A percentile compares a stretch with the other conserved stretches of the same genome.
Evolutionary conservation across 2,888 invertebrate genomes (phyloP).

Genomic region (Sepioteuthis lessoniana): DNA sequence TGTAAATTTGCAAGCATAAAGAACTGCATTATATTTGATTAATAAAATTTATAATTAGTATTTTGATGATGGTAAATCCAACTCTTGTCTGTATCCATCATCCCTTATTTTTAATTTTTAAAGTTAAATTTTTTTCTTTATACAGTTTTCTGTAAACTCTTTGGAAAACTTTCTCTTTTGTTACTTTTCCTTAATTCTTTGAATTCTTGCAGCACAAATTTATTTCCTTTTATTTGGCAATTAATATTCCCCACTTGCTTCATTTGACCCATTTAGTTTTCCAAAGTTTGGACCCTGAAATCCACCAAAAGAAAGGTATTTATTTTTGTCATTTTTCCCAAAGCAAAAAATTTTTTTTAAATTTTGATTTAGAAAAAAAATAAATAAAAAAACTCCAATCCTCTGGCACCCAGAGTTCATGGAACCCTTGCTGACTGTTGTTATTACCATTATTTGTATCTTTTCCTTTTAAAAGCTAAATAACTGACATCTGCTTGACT

Average conservation of each 20-base stretch:
- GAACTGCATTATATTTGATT: too few species aligned
- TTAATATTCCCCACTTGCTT: slow-evolving; percentile 34
- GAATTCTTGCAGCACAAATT: neutral
- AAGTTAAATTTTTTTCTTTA: too few species aligned
- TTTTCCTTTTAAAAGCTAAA: neutral
- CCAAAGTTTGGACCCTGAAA: slow-evolving; percentile 33
- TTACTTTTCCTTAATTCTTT: too few species aligned
- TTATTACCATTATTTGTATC: neutral
- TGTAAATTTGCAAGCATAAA: too few species aligned
- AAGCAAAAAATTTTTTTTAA: neutral
- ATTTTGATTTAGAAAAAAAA: neutral
- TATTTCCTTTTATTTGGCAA: neutral
- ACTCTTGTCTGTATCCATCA: too few species aligned
- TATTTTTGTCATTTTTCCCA: slow-evolving; percentile 8
- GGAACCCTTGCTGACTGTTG: neutral
- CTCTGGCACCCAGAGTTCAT: neutral
- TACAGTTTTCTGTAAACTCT: too few species aligned
- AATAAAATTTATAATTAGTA: too few species aligned
- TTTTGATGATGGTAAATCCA: too few species aligned
- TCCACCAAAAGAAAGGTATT: slow-evolving; percentile 23
- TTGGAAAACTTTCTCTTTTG: neutral
- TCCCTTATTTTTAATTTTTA: too few species aligned
- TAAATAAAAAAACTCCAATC: neutral
- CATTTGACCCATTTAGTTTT: neutral
- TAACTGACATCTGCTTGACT: slow-evolving; percentile 5